Conservation (phyloP, 2,113 vertebrate species). For the Hemibagrus wyckioides region DNA sequence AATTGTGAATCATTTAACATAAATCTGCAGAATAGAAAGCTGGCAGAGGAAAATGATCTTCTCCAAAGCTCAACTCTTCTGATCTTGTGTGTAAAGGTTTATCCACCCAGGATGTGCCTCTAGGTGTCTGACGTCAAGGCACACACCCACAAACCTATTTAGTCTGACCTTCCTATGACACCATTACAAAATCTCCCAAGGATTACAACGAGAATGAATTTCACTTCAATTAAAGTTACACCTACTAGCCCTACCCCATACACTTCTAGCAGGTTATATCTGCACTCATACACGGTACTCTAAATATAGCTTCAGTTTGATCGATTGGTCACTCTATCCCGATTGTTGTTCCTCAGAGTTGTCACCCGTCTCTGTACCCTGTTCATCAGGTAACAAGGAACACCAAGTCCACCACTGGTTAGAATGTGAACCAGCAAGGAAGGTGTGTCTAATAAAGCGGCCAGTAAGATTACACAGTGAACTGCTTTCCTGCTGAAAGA, state of each 20-base stretch:
- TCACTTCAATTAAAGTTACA: background rate
- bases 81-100: background rate
- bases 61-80: background rate
- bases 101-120: conserved; percentile 3
- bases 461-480: background rate
- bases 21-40: background rate
- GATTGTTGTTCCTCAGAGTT: background rate
- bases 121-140: background rate
- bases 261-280: too few species aligned
- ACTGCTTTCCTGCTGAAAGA: too few species aligned
- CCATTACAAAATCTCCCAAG: too few species aligned
- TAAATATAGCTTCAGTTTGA: background rate
- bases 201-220: background rate
- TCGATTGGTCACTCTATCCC: background rate
- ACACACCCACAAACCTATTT: background rate
- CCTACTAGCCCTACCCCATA: background rate
- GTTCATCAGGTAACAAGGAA: background rate
- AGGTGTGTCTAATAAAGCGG: background rate
- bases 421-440: background rate
- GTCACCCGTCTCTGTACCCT: background rate
- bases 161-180: background rate
- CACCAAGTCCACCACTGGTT: background rate
- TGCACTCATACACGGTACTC: background rate
- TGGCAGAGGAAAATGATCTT: background rate
- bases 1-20: background rate